Base-by-base conservation (phyloP, 2,113 vertebrate species). In the Sceloporus undulatus region DNA sequence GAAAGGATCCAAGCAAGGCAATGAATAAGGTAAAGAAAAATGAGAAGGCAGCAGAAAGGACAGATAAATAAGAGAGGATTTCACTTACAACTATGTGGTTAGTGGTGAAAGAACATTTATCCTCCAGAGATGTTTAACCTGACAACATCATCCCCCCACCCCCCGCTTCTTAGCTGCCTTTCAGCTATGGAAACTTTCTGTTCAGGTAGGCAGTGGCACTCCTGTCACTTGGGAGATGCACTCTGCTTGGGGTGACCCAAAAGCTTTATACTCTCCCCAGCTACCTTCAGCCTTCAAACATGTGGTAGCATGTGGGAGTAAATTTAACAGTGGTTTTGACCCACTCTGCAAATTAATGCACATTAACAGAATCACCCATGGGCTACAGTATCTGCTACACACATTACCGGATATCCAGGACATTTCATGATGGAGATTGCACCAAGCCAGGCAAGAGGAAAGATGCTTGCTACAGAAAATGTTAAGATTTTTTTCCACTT, bases 381-480 rank as follows among this genome's bases (percentile, higher is more conserved):
- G 27, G 68, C n/a, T 70, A 48, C 10, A 23, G 34, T 11, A 5
- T 0, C 0, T 1, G 5, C 83, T 27, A 9, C 66, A 5, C 38
- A 40, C 29, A 52, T 79, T 0, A 40, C 75, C 0, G 1, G 79
- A 38, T 40, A 74, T 10, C 2, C 0, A 13, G 59, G 0, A 0
- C 1, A 4, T 74, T 10, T 23, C 0, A 4, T 0, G 0, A 27
- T 0, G 1, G 8, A 0, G 14, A 40, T 29, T 85, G 4, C 9
- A 84, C 25, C 68, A 78, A 1, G 25, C 40, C 3, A 1, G 77
- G 25, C 5, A 82, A 87, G 86, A 48, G 23, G n/a, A 0, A 0
- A 21, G 13, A 88, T 21, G 0, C 1, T 48, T 88, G 79, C 70
- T 40, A n/a, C 10, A 52, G 48, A 86, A 88, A 89, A 2, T 0